Percentiles rank a stretch among this genome's conserved stretches.
phyloP scores from a whole-genome alignment of 2,797 vertebrate species.

The Naso thynnoides region DNA sequence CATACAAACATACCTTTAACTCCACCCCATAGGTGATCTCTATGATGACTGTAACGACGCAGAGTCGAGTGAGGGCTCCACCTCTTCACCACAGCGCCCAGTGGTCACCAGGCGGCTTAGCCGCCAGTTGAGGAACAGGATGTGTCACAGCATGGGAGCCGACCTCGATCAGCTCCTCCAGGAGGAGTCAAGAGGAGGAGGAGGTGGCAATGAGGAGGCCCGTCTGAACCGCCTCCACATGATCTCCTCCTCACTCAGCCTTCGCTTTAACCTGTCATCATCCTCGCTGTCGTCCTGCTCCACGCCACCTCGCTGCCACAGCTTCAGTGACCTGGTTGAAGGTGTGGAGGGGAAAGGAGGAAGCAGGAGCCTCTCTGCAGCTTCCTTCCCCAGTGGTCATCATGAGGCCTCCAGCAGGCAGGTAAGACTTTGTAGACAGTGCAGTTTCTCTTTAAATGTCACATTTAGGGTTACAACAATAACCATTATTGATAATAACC shows the following conservation, averaged over 20 bases:
- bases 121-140: constrained; percentile 66
- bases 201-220: constrained; percentile 48
- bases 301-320: constrained; percentile 63
- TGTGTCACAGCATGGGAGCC: constrained; percentile 83
- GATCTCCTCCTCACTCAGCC: constrained; percentile 81
- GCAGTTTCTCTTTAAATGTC: neutral
- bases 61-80: constrained; percentile 49
- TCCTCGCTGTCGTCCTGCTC: constrained; percentile 76
- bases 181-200: constrained; percentile 54
- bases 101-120: constrained; percentile 35
- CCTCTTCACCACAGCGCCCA: constrained; percentile 23
- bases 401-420: constrained; percentile 62
- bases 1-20: too few species aligned
- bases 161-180: constrained; percentile 77
- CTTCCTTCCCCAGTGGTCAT: neutral
- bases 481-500: too few species aligned
- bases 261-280: constrained; percentile 59
- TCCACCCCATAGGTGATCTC: constrained; percentile 57
- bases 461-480: too few species aligned
- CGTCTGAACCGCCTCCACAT: constrained; percentile 75
- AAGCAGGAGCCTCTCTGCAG: constrained; percentile 11
- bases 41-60: constrained; percentile 7
- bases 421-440: constrained; percentile 23
- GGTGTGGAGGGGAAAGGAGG: neutral
- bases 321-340: constrained; percentile 55